phyloP scores from a whole-genome alignment of 2,888 invertebrate genomes.

The Tetramorium bicarinatum region DNA sequence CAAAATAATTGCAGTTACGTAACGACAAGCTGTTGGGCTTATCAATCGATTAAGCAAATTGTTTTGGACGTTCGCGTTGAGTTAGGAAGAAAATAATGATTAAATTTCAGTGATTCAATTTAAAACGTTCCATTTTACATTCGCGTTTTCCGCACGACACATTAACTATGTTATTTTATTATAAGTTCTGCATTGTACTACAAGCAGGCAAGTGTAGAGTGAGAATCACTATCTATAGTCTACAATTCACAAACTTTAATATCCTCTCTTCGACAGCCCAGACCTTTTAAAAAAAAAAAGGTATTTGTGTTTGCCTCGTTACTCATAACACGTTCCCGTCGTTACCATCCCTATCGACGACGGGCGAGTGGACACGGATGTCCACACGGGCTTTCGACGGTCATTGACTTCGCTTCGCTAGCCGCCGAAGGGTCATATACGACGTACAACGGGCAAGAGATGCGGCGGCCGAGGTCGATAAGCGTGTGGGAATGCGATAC shows the following conservation, averaged over 20 bases:
- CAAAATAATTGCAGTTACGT: slow-evolving; percentile 33
- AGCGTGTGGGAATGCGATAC: slow-evolving; percentile 54
- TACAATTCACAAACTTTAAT: slow-evolving; percentile 33
- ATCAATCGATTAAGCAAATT: slow-evolving; percentile 33
- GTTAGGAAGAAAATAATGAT: not conserved
- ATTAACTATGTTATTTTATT: not conserved
- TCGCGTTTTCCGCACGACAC: not conserved
- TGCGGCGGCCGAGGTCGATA: slow-evolving; percentile 62
- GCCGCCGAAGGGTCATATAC: slow-evolving; percentile 68
- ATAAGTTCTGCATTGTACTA: not conserved
- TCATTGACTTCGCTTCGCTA: slow-evolving; percentile 77
- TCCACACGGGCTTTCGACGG: slow-evolving; percentile 76
- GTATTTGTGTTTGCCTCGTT: slow-evolving; percentile 68
- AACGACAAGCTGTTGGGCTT: slow-evolving; percentile 22
- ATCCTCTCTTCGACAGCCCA: not conserved
- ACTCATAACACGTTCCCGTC: slow-evolving; percentile 60
- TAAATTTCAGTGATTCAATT: not conserved
- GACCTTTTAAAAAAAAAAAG: slow-evolving; percentile 19
- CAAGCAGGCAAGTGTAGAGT: no score
- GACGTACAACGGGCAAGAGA: slow-evolving; percentile 57
- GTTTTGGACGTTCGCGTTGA: not conserved
- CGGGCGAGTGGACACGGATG: slow-evolving; percentile 68
- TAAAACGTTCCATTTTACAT: not conserved
- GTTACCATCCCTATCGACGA: slow-evolving; percentile 61
- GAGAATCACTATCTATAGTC: not conserved